Base-by-base conservation (phyloP, 2,888 invertebrate genomes). In the Pantelozetes paolii region DNA sequence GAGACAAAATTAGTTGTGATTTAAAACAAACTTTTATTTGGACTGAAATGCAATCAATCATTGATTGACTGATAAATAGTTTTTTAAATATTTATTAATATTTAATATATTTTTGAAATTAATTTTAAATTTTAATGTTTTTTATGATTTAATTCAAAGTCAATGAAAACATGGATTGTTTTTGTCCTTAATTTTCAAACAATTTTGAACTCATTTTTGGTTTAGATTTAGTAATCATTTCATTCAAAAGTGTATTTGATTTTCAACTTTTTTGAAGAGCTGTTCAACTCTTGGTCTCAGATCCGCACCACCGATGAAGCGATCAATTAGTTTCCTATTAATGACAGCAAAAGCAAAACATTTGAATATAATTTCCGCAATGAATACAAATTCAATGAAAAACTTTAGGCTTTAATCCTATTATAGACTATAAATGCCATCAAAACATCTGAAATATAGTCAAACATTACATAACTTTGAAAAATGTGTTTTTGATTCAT, bases 231-330 rank as follows among this genome's bases (percentile, higher is more conserved):
- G 57, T 57, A 15, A 28, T 30, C 30, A 54, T 26, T 26, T 26
- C 23, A 54, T 26, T 26, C 8, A 54, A 26, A n/a, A 8, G 36
- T 8, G 11, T 36, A 6, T 54, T 48, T 48, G n/a, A n/a, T 20
- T 59, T 15, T 59, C 30, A 59, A 62, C 2, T 62, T 20, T 36
- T 40, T 15, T 45, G 59, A 69, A 69, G 69, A 69, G 69, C 42
- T 69, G 45, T 69, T 69, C 67, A 67, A 36, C 69, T 69, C 69
- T 69, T 69, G 23, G 69, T 64, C 62, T 13, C 32, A 36, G 62
- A 69, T 69, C 15, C 45, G 69, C 69, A 13, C 28, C n/a, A 69
- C 45, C 26, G 28, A 69, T 45, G 26, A 69, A 45, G 45, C 69
- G 45, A 28, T 45, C 42, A 45, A 69, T 69, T 2, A 28, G 11